Evolutionary conservation across 2,888 invertebrate species (phyloP), one percentile per base, ranked within the genome.

Genomic region (Acronicta psi): DNA sequence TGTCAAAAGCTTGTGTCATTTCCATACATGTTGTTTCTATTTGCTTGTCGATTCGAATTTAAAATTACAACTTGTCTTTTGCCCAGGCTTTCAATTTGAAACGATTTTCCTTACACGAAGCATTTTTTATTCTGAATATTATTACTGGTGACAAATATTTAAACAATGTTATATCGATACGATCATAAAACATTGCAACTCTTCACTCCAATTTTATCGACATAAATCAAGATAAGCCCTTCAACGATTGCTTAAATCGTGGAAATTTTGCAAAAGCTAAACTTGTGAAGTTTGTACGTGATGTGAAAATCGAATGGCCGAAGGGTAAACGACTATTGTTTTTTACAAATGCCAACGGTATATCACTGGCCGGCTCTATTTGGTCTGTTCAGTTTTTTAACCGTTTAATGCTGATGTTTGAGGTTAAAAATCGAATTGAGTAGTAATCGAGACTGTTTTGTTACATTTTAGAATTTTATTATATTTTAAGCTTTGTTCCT

Each of bases 271-370:
- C 75, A 77, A 77, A 76, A 72, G 79, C 81, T 81, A 71, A 83
- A 82, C 82, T 82, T 82, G 81, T 76, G 74, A 81, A 82, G 80
- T 69, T 77, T 57, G 73, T 59, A 84, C 84, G 84, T 84, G 84
- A 83, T 69, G 44, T 58, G 84, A 79, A 81, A 83, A 67, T 74
- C 60, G 56, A 81, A 64, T 59, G 58, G 59, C 10, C 55, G 60
- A 69, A 76, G 75, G 73, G 82, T 81, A 81, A 84, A 82, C 75
- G 79, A 74, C 80, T 80, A 80, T 80, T 81, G 72, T 75, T 77
- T 77, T 76, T 73, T 73, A 73, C 73, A 64, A 75, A 75, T 64
- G 63, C 63, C 56, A 41, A 47, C 66, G 36, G 61, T 75, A 69
- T 73, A 75, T 74, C 74, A 74, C 66, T 42, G 55, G n/a, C 23